Evolutionary conservation across 1,140 invertebrate species (phyloP).

Genomic region (Choristoneura fumiferana): DNA sequence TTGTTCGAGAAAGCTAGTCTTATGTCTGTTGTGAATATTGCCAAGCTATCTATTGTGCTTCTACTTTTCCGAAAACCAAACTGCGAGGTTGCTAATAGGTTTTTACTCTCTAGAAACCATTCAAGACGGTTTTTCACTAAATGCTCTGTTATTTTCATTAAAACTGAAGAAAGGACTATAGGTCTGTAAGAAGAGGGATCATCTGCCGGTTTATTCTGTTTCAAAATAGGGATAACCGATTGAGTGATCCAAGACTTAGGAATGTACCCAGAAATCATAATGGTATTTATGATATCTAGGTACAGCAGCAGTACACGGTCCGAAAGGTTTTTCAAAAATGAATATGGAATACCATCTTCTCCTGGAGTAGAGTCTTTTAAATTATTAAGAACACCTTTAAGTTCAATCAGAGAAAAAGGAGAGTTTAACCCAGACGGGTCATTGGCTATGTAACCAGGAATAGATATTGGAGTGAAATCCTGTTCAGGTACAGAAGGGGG

Average conservation of each 20-base stretch:
- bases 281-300: slow-evolving; percentile 19
- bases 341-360: slow-evolving; percentile 29
- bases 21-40: slow-evolving; percentile 30
- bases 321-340: slow-evolving; percentile 21
- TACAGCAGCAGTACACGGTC: not conserved
- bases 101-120: slow-evolving; percentile 31
- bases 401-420: slow-evolving; percentile 22
- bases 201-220: slow-evolving; percentile 29
- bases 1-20: slow-evolving; percentile 21
- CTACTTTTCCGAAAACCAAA: slow-evolving; percentile 34
- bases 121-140: slow-evolving; percentile 33
- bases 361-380: slow-evolving; percentile 29
- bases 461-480: not conserved
- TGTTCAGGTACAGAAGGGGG: not conserved
- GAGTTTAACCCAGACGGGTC: not conserved
- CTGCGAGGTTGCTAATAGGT: slow-evolving; percentile 15
- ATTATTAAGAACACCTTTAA: slow-evolving; percentile 23
- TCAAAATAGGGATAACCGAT: slow-evolving; percentile 32
- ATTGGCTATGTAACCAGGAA: not conserved
- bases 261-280: slow-evolving; percentile 20
- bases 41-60: slow-evolving; percentile 34
- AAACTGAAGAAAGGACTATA: slow-evolving; percentile 32
- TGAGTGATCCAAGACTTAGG: slow-evolving; percentile 32
- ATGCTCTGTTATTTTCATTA: slow-evolving; percentile 32
- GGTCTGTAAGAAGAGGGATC: slow-evolving; percentile 29